These are phyloP conservation scores for Neodiprion pinetum DNA, from an alignment of 1,140 invertebrate species.

Conservation along the genomic window DNA sequence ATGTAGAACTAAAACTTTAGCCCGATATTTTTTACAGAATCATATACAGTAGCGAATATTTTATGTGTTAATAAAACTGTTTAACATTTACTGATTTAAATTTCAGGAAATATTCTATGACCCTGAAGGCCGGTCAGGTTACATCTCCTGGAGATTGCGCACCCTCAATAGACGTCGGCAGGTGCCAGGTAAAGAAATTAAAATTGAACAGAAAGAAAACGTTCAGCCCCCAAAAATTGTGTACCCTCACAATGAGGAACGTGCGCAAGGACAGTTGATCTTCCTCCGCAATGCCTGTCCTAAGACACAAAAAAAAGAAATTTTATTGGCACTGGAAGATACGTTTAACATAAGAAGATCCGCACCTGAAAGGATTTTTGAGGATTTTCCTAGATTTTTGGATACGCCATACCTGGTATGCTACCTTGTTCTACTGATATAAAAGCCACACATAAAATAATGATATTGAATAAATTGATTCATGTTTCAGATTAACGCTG, in stretches of 20 bases:
- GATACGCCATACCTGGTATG: constrained; percentile 25
- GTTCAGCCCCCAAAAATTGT: not conserved
- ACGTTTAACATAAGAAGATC: constrained; percentile 16
- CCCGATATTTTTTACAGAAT: no score
- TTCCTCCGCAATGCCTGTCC: no score
- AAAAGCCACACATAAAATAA: not conserved
- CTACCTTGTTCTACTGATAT: not conserved
- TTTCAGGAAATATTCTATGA: constrained; percentile 26
- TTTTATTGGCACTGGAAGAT: constrained; percentile 16
- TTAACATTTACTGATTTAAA: not conserved
- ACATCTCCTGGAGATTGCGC: constrained; percentile 25
- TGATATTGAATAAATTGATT: not conserved
- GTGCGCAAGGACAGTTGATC: not conserved
- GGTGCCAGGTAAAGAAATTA: constrained; percentile 7
- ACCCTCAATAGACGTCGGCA: constrained; percentile 23
- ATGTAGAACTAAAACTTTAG: no score
- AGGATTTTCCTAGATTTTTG: constrained; percentile 16
- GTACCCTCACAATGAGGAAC: not conserved
- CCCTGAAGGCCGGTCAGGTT: constrained; percentile 20
- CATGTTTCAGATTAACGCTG: constrained; percentile 21
- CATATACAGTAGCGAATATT: not conserved
- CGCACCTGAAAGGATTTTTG: constrained; percentile 12
- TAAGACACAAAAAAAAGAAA: not conserved
- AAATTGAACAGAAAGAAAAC: not conserved
- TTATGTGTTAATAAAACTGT: not conserved